Evolutionary conservation across 2,797 vertebrate species (phyloP), one percentile per base, ranked within the genome.

Genomic region (Diglossa cyanea): DNA sequence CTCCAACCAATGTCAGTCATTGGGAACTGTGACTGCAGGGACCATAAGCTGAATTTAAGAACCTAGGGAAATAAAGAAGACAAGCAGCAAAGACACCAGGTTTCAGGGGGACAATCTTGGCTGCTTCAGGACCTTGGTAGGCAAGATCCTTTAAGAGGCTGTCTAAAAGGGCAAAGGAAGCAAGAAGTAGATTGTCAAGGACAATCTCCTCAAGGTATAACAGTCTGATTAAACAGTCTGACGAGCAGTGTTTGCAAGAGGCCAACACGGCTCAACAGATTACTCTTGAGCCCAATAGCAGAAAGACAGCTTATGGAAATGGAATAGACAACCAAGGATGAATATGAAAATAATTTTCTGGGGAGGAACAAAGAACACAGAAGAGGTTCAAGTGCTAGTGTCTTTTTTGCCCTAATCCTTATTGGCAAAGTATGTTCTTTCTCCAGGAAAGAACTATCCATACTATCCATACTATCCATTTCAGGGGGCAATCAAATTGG

Each of bases 291-390:
- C 31, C n/a, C 4, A 8, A 28, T 65, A 28, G 11, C n/a, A 55
- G n/a, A 79, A 70, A 75, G 28, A 8, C 84, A 51, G 5, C 8
- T 60, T 77, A 26, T 23, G n/a, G 45, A 54, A 89, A 55, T 54
- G 12, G 30, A 47, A 55, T 20, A 30, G 20, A 39, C 0, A 6
- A 57, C 8, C 26, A 48, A 45, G 24, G 19, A 66, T 0, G 0
- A 87, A 70, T 50, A 60, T 10, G 35, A 54, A 75, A 86, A 61
- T 26, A 33, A 47, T 51, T 39, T 5, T n/a, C 44, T 15, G 3
- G 17, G 10, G 5, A 67, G 26, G 39, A 57, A 9, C 7, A 70
- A 75, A 84, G 18, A 39, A 16, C 19, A 60, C 18, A 77, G 48
- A 73, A 78, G 53, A 19, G 4, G 13, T 16, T 54, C 24, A 42